These are phyloP conservation scores for Lasioglossum baleicum DNA, from an alignment of 1,140 invertebrate genomes.

Conservation along the genomic window DNA sequence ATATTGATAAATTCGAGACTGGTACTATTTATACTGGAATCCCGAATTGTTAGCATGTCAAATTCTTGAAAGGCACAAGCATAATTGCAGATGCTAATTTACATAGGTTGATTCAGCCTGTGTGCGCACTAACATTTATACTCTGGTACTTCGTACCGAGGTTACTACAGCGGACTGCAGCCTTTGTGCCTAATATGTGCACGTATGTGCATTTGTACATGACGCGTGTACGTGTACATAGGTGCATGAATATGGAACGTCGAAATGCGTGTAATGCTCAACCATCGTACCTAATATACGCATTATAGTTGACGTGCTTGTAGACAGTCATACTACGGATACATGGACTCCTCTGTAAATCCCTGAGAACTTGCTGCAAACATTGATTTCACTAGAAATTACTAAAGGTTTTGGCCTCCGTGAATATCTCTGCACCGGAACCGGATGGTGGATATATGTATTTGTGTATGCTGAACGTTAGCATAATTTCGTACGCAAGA, in stretches of 20 bases:
- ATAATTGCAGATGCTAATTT: neutral
- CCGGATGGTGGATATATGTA: too few species aligned
- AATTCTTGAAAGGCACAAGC: neutral
- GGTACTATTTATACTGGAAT: neutral
- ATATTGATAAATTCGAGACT: neutral
- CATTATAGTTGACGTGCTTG: slow-evolving; percentile 31
- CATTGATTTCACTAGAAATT: neutral
- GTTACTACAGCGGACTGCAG: neutral
- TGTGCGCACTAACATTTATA: neutral
- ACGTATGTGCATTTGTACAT: slow-evolving; percentile 1
- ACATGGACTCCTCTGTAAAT: slow-evolving; percentile 2
- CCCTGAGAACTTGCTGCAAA: neutral
- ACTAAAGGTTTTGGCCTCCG: neutral
- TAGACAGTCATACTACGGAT: slow-evolving; percentile 20
- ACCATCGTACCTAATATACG: slow-evolving; percentile 40
- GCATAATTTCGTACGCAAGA: too few species aligned
- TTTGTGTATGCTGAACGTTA: too few species aligned
- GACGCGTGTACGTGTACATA: slow-evolving; percentile 1
- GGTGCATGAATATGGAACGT: slow-evolving; percentile 41
- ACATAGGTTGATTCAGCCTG: neutral
- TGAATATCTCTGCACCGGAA: neutral
- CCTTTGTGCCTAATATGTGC: slow-evolving; percentile 23
- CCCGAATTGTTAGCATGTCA: too few species aligned
- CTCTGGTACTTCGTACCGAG: neutral
- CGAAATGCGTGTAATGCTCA: slow-evolving; percentile 46